These are phyloP conservation scores for Octopus sinensis DNA, from an alignment of 1,140 invertebrate species.

Conservation along the genomic window DNA sequence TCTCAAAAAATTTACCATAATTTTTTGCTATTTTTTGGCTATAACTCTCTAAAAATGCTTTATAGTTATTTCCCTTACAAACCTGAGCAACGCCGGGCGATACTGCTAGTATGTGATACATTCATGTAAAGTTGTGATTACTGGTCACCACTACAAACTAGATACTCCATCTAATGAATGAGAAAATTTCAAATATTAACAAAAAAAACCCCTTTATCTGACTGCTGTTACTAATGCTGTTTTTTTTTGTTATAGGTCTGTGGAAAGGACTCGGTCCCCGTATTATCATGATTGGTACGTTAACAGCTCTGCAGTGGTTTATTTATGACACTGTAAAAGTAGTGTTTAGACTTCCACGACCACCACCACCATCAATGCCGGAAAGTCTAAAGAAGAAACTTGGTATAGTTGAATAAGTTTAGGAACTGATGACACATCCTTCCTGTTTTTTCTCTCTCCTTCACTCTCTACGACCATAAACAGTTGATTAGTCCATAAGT, in stretches of 20 bases:
- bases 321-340: constrained; percentile 93
- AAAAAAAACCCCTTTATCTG: too few species aligned
- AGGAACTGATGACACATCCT: not conserved
- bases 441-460: not conserved
- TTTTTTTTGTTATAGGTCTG: constrained; percentile 63
- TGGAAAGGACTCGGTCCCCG: constrained; percentile 97
- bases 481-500: not conserved
- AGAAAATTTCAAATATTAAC: too few species aligned
- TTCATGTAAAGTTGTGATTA: too few species aligned
- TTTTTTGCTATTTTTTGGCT: too few species aligned
- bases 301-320: constrained; percentile 99
- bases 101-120: too few species aligned
- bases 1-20: too few species aligned
- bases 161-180: too few species aligned
- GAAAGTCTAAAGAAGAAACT: constrained; percentile 71
- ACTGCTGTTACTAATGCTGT: not conserved
- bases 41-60: too few species aligned
- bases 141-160: too few species aligned
- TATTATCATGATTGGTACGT: constrained; percentile 99
- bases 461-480: too few species aligned
- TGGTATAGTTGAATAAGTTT: constrained; percentile 28
- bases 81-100: too few species aligned
- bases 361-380: constrained; percentile 97
- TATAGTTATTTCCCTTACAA: too few species aligned
- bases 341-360: constrained; percentile 78